phyloP scores from a whole-genome alignment of 2,888 invertebrate species.

The Molanna angustata region DNA sequence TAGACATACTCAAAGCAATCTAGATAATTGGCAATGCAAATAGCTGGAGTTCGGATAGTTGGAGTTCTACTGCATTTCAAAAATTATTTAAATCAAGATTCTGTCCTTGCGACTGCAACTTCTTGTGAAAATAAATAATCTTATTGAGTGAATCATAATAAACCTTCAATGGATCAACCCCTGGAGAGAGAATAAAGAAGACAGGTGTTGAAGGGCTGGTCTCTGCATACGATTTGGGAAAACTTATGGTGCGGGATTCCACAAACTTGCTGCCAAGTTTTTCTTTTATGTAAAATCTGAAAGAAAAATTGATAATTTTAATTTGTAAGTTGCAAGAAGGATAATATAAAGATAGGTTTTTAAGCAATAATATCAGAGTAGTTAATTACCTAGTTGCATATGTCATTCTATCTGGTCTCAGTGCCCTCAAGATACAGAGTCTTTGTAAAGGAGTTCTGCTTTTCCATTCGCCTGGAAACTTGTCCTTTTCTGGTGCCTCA shows the following conservation, averaged over 20 bases:
- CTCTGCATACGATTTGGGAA: slow-evolving; percentile 83
- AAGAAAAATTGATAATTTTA: too few relatives aligned
- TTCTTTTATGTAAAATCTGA: slow-evolving; percentile 81
- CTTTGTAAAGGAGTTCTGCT: slow-evolving; percentile 81
- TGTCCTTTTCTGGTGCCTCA: slow-evolving; percentile 90
- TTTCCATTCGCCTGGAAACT: slow-evolving; percentile 95
- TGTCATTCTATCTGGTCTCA: slow-evolving; percentile 92
- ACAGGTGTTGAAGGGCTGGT: slow-evolving; percentile 81
- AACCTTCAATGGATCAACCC: slow-evolving; percentile 89
- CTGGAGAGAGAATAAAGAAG: slow-evolving; percentile 92
- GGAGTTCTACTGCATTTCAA: too few relatives aligned
- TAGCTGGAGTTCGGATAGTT: too few relatives aligned
- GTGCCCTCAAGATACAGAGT: slow-evolving; percentile 88
- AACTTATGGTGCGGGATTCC: slow-evolving; percentile 74
- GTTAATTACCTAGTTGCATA: slow-evolving; percentile 70
- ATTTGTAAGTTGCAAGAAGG: too few relatives aligned
- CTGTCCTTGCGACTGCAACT: too few relatives aligned
- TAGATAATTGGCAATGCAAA: too few relatives aligned
- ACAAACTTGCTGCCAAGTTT: slow-evolving; percentile 81
- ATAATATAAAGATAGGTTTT: too few relatives aligned
- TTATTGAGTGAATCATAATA: too few relatives aligned
- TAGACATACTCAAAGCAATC: too few relatives aligned
- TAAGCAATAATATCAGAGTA: neutral
- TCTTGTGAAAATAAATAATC: too few relatives aligned
- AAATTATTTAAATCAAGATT: too few relatives aligned